Conservation (phyloP, 2,888 invertebrate species). For the Sericinus montela region DNA sequence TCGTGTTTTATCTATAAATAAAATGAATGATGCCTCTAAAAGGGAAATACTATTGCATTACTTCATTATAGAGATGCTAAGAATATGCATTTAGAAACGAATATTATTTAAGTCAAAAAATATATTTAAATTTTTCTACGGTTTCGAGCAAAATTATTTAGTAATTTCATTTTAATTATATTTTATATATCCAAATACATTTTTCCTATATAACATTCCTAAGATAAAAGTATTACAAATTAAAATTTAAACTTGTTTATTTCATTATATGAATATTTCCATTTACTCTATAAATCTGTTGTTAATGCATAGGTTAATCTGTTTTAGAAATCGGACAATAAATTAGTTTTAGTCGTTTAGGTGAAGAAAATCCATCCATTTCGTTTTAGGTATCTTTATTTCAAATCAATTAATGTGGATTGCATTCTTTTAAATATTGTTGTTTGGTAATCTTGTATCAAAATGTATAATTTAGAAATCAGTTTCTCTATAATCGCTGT, state of each 20-base stretch:
- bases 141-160: too few species aligned
- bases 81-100: too few species aligned
- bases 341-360: constrained; percentile 11
- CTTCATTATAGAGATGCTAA: too few species aligned
- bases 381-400: constrained; percentile 8
- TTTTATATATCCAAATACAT: background rate
- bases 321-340: constrained; percentile 15
- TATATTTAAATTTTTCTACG: too few species aligned
- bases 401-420: background rate
- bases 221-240: constrained; percentile 6
- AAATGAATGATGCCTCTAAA: too few species aligned
- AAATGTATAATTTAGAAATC: background rate
- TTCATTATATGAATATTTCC: background rate
- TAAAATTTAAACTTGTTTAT: constrained; percentile 1
- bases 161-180: background rate
- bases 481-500: background rate
- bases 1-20: too few species aligned
- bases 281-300: background rate
- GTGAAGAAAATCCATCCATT: constrained; percentile 17
- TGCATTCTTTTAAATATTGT: constrained; percentile 4
- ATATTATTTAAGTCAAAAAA: too few species aligned
- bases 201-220: constrained; percentile 15
- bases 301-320: background rate
- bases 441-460: too few species aligned
- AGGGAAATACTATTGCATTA: too few species aligned